phyloP scores from a whole-genome alignment of 2,797 vertebrate species.

The Hyperoplus lanceolatus region DNA sequence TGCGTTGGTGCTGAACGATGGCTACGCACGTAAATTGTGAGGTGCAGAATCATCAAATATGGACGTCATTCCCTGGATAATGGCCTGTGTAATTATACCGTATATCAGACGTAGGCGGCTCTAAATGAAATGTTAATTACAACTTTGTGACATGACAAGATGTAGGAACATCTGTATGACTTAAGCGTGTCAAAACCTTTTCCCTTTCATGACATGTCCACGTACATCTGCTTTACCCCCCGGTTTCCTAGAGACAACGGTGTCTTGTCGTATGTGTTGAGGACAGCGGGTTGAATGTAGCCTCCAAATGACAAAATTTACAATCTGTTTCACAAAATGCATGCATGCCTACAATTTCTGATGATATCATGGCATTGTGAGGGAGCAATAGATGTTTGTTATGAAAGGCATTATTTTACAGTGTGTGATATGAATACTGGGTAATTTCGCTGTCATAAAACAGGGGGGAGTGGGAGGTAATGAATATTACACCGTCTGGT shows the following conservation, averaged over 20 bases:
- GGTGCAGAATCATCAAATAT: neutral
- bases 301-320: conserved; percentile 32
- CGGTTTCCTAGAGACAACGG: conserved; percentile 3
- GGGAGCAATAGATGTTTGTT: conserved; percentile 48
- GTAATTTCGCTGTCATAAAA: conserved; percentile 78
- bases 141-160: conserved; percentile 8
- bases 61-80: neutral
- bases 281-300: conserved; percentile 35
- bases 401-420: conserved; percentile 74
- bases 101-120: neutral
- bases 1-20: neutral
- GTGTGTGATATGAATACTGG: conserved; percentile 75
- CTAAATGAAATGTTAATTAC: neutral
- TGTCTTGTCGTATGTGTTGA: neutral
- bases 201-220: conserved; percentile 17
- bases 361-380: conserved; percentile 45
- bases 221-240: conserved; percentile 51
- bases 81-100: neutral
- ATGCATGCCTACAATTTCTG: conserved; percentile 23
- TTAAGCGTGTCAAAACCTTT: conserved; percentile 43
- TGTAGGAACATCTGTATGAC: conserved; percentile 64
- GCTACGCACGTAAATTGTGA: neutral
- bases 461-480: conserved; percentile 73
- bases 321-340: conserved; percentile 31
- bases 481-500: conserved; percentile 80